Conservation (phyloP, 2,113 vertebrate genomes). For the Oncorhynchus nerka region DNA sequence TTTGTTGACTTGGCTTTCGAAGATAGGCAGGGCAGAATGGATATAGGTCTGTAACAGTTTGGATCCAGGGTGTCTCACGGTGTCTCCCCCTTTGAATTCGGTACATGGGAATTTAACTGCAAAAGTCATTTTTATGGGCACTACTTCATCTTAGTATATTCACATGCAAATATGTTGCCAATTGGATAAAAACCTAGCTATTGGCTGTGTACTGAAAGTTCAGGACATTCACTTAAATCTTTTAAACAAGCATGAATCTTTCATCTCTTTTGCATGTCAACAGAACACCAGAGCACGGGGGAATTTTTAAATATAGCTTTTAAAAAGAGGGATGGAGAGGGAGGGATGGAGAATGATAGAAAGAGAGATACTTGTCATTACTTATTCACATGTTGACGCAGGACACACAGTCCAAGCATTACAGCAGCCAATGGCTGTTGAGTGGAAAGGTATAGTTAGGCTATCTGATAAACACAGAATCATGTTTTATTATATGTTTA, state of each 20-base stretch:
- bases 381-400: conserved; percentile 65
- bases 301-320: conserved; percentile 67
- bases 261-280: conserved; percentile 67
- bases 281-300: conserved; percentile 52
- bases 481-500: too few species aligned
- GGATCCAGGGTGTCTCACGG: too few species aligned
- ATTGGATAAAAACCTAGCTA: too few species aligned
- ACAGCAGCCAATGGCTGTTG: conserved; percentile 8
- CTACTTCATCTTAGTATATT: too few species aligned
- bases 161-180: too few species aligned
- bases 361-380: conserved; percentile 45
- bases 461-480: too few species aligned
- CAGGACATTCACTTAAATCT: conserved; percentile 75
- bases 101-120: too few species aligned
- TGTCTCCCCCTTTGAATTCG: too few species aligned
- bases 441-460: conserved; percentile 12
- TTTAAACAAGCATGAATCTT: conserved; percentile 74
- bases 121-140: too few species aligned
- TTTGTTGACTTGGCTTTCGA: too few species aligned
- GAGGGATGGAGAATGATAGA: conserved; percentile 10
- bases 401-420: not conserved
- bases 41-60: too few species aligned
- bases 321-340: conserved; percentile 32
- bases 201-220: conserved; percentile 61
- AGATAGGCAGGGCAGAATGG: too few species aligned